Conservation (phyloP, 2,113 vertebrate species). For the Cyphomyrus discorhynchus region DNA sequence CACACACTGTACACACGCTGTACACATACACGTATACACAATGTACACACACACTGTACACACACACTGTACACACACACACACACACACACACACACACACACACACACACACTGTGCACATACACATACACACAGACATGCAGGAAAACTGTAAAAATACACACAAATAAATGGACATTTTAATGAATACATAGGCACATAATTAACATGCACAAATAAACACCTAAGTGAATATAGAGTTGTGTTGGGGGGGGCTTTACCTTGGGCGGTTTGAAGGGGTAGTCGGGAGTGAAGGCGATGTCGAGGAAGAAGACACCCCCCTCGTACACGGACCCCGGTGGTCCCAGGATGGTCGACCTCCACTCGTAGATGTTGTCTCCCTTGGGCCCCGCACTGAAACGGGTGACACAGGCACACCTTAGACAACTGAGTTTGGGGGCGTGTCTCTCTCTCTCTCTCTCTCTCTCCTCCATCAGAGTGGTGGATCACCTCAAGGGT, state of each 20-base stretch:
- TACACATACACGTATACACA: too few species aligned
- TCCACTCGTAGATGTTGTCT: constrained; percentile 78
- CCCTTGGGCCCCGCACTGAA: constrained; percentile 75
- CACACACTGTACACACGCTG: too few species aligned
- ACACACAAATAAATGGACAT: neutral
- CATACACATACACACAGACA: neutral
- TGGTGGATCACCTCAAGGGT: neutral
- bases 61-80: neutral
- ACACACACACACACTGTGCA: too few species aligned
- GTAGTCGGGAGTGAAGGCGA: constrained; percentile 73
- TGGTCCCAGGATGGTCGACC: constrained; percentile 75
- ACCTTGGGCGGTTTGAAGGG: constrained; percentile 82
- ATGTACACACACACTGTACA: too few species aligned
- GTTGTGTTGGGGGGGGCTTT: constrained; percentile 18
- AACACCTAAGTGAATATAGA: neutral
- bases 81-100: neutral
- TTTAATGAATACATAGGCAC: neutral
- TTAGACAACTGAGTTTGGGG: neutral
- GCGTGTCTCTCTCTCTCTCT: neutral
- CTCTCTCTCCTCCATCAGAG: neutral
- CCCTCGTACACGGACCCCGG: constrained; percentile 75
- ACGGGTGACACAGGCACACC: constrained; percentile 14
- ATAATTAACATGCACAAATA: neutral
- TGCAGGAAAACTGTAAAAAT: neutral
- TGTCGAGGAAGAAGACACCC: neutral